Conservation (phyloP, 2,797 vertebrate genomes). For the Centropyge bicolor region DNA sequence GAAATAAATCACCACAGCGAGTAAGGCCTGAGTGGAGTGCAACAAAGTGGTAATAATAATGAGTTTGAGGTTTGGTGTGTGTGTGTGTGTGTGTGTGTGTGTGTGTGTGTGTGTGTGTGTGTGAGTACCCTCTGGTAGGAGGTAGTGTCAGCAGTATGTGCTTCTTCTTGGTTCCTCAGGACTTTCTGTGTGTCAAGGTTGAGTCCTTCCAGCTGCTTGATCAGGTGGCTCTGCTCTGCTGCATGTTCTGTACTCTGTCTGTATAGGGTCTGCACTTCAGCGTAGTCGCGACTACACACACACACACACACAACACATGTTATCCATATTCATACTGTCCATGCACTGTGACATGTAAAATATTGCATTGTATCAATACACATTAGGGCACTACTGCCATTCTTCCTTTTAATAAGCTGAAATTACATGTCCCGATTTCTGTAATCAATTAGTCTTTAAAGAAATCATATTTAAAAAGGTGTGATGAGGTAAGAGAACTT, state of each 20-base stretch:
- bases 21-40: constrained; percentile 25
- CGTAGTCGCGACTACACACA: constrained; percentile 75
- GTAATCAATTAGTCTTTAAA: not conserved
- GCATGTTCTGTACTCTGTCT: constrained; percentile 88
- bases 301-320: constrained; percentile 17
- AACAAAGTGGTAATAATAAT: constrained; percentile 50
- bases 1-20: constrained; percentile 54
- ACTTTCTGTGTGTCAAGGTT: constrained; percentile 91
- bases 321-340: constrained; percentile 1
- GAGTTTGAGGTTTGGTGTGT: constrained; percentile 42
- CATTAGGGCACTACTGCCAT: not conserved
- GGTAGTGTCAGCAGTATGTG: constrained; percentile 88
- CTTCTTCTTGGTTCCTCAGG: constrained; percentile 91
- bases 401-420: not conserved
- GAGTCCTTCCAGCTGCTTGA: constrained; percentile 93
- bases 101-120: not conserved
- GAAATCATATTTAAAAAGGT: not conserved
- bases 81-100: constrained; percentile 11
- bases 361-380: not conserved
- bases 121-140: constrained; percentile 91
- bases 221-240: constrained; percentile 90
- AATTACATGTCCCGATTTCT: not conserved
- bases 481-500: not conserved
- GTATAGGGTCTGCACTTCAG: constrained; percentile 89
- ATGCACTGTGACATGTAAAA: not conserved